Evolutionary conservation across 2,113 vertebrate species (phyloP), one percentile per base, ranked within the genome.

Genomic region (Xiphophorus hellerii): DNA sequence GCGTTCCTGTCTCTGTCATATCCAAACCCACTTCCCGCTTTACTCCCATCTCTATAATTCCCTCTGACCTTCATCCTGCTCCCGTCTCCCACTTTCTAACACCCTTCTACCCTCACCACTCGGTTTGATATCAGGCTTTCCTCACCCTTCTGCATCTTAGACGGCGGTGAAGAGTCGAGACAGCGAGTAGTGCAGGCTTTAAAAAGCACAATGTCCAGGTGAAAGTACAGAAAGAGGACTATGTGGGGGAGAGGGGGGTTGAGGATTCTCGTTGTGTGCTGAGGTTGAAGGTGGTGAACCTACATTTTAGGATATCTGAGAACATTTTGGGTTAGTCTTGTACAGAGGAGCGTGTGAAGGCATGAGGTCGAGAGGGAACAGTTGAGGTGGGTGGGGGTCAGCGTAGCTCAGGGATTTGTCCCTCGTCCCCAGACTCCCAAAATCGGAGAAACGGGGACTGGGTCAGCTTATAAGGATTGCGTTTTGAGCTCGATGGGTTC

Each of bases 401-500:
- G 76, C 54, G 67, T 83, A 82, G 77, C 82, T 79, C 80, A 81
- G 89, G 89, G 88, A 81, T 87, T 71, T 80, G 81, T 89, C 78
- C 89, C 83, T 91, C 83, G 61, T 75, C 71, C 82, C 69, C 78
- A 37, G 25, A 76, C 73, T 78, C 80, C 64, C 66, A 63, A 37
- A 11, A 77, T 44, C 29, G 58, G 76, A 69, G 67, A 80, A 75
- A 66, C 74, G 74, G 80, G 70, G 80, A 68, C 77, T 68, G 71
- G 73, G 62, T 75, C 63, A 77, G 81, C 94, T 95, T 94, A 97
- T 93, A 97, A 91, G 69, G 96, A 95, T 93, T 97, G 96, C 54
- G 96, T 97, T 94, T 96, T 97, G 92, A 98, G 92, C 93, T 98
- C 97, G 75, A 96, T 94, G 81, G 96, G 95, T 76, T 97, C 96